phyloP scores from a whole-genome alignment of 2,797 vertebrate genomes.

The Carcharodon carcharias region DNA sequence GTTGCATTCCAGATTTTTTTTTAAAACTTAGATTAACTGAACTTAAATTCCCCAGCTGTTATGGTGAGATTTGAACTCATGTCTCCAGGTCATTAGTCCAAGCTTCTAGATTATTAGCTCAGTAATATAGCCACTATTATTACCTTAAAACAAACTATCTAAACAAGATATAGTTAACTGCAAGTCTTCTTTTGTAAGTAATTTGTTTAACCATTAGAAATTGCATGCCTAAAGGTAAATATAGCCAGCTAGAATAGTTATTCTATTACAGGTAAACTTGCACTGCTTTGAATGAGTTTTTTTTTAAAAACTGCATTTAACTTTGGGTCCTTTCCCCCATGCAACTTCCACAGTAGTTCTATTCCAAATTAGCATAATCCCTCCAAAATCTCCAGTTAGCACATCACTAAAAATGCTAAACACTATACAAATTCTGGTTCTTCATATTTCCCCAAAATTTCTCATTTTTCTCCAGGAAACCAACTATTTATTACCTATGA shows the following conservation, averaged over 20 bases:
- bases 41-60: no score
- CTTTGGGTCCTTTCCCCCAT: slow-evolving; percentile 83
- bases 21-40: no score
- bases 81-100: neutral
- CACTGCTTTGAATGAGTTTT: neutral
- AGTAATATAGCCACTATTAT: neutral
- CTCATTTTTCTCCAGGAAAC: neutral
- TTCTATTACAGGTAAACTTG: neutral
- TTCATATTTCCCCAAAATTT: slow-evolving; percentile 73
- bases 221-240: neutral
- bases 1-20: no score
- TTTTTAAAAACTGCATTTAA: slow-evolving; percentile 51
- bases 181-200: neutral
- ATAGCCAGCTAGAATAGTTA: neutral
- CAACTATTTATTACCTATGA: neutral
- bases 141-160: neutral
- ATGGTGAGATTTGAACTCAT: neutral
- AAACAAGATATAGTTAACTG: no score
- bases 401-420: slow-evolving; percentile 83
- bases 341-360: slow-evolving; percentile 76
- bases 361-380: slow-evolving; percentile 84
- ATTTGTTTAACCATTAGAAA: neutral
- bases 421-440: slow-evolving; percentile 96
- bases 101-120: neutral
- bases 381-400: slow-evolving; percentile 90